A percentile compares a stretch with the other conserved stretches of the same genome.
These are phyloP conservation scores for Lasioglossum leucozonium DNA, from an alignment of 2,888 invertebrate genomes.

Conservation along the genomic window DNA sequence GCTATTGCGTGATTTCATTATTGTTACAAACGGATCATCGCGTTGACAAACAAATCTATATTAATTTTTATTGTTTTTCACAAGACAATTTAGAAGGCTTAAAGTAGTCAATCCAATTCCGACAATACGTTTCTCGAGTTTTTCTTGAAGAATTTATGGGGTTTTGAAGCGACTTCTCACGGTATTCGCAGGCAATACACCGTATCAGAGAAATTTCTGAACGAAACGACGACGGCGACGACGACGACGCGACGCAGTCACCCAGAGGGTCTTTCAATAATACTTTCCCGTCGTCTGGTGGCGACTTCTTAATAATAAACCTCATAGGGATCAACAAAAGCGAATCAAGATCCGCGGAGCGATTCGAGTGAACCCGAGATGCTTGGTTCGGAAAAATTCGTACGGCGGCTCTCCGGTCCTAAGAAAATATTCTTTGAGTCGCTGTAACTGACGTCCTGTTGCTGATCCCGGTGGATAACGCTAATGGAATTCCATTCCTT, in stretches of 20 bases:
- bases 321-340: conserved; percentile 13
- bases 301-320: conserved; percentile 9
- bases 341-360: conserved; percentile 20
- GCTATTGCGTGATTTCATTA: not conserved
- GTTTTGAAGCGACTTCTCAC: not conserved
- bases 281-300: not conserved
- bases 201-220: conserved; percentile 6
- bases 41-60: not conserved
- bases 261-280: not conserved
- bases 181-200: not conserved
- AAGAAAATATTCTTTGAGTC: conserved; percentile 64
- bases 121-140: not conserved
- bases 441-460: conserved; percentile 60
- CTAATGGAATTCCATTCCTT: conserved; percentile 64
- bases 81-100: not conserved
- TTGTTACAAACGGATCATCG: not conserved
- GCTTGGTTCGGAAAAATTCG: conserved; percentile 21
- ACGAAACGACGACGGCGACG: not conserved
- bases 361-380: not conserved
- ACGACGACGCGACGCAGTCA: not conserved
- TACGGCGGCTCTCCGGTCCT: not conserved
- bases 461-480: conserved; percentile 57
- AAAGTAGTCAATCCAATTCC: not conserved
- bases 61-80: not conserved
- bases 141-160: not conserved